Conservation (phyloP, 2,797 vertebrate species). For the Betta splendens region DNA sequence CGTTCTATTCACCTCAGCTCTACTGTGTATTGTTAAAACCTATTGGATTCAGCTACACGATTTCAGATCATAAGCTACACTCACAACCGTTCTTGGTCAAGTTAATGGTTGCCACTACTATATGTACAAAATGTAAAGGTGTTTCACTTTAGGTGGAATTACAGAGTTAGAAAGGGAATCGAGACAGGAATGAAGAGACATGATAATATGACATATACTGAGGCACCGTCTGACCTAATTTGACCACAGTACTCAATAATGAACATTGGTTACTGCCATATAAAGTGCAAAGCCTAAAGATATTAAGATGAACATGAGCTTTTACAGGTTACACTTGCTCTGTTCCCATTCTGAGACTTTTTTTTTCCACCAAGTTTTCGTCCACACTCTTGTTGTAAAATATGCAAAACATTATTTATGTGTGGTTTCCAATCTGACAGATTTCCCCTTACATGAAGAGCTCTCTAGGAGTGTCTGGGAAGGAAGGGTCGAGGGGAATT, state of each 20-base stretch:
- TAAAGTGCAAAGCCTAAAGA: constrained; percentile 22
- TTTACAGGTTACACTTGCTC: constrained; percentile 13
- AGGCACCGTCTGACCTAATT: constrained; percentile 1
- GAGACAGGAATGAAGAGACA: no score
- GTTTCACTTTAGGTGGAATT: not conserved
- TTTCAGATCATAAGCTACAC: not conserved
- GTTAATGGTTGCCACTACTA: not conserved
- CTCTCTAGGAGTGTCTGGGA: constrained; percentile 47
- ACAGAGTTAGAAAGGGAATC: no score
- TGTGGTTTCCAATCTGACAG: constrained; percentile 56
- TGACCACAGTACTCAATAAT: constrained; percentile 10
- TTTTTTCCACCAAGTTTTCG: constrained; percentile 2
- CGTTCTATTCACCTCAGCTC: not conserved
- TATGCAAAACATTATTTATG: constrained; percentile 50
- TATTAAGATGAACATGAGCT: constrained; percentile 24
- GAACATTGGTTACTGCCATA: constrained; percentile 12
- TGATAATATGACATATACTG: not conserved
- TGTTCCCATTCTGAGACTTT: constrained; percentile 3
- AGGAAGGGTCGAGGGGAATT: constrained; percentile 34
- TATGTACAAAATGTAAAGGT: not conserved
- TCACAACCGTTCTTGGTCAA: not conserved
- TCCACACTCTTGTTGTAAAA: constrained; percentile 25
- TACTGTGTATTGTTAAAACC: not conserved
- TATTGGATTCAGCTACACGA: not conserved
- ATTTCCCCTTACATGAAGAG: constrained; percentile 38